Percentiles rank a stretch among this genome's conserved stretches.
These are phyloP conservation scores for Cricetomys ansorgei DNA, from an alignment of 2,113 vertebrate genomes.

Conservation along the genomic window DNA sequence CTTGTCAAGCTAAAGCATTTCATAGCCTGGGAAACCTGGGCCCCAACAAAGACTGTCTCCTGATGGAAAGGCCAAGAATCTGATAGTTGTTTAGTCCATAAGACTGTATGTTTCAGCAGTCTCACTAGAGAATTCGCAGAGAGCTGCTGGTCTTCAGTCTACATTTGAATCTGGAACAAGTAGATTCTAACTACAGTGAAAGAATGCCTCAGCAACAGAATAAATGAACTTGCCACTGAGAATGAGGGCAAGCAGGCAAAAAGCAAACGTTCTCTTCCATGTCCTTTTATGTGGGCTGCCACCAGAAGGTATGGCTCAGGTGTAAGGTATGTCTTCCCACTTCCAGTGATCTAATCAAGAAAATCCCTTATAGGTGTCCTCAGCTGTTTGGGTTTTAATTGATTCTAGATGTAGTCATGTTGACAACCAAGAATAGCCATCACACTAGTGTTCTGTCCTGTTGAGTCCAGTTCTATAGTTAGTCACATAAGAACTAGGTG, in stretches of 20 bases:
- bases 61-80: background rate
- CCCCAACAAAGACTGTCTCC: too few relatives aligned
- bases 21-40: too few relatives aligned
- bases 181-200: background rate
- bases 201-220: background rate
- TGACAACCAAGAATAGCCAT: background rate
- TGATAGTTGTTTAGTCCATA: background rate
- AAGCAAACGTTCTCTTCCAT: background rate
- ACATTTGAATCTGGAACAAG: background rate
- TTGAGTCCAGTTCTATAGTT: background rate
- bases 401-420: background rate
- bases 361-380: background rate
- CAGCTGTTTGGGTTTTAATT: background rate
- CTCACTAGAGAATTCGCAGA: background rate
- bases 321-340: background rate
- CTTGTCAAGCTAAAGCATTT: too few relatives aligned
- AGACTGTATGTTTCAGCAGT: background rate
- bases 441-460: background rate
- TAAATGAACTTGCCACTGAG: background rate
- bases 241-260: background rate
- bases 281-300: background rate
- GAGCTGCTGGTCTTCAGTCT: background rate
- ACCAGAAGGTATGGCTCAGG: background rate
- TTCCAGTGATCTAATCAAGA: background rate
- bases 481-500: background rate